Evolutionary conservation across 2,113 vertebrate species (phyloP), one percentile per base, ranked within the genome.

Genomic region (Oreochromis spilurus): DNA sequence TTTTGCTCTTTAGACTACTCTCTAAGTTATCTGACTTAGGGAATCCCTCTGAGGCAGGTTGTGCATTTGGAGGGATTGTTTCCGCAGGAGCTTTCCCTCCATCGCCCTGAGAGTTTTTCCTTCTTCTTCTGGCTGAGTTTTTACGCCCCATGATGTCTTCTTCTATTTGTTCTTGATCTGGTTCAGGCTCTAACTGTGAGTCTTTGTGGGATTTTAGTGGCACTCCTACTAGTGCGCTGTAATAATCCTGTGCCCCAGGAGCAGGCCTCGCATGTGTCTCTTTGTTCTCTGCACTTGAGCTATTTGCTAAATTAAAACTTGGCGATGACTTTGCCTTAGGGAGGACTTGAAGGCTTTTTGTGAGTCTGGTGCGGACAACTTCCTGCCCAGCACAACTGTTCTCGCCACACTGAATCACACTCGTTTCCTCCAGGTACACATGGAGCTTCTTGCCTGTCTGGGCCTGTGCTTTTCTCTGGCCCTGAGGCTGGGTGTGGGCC

Each of bases 351-450:
- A 96, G 38, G 70, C 43, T 94, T 85, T 93, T 89, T 26, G 88
- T 88, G 21, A 94, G 38, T 79, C 43, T 86, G 2, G 90, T 95
- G 48, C 86, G 24, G 21, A 94, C 17, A 7, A 94, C 85, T 83
- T 92, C 86, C 87, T 91, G 54, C 55, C 57, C 83, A 12, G 53
- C 17, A 12, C 52, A 3, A 2, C 17, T 11, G 54, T 92, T 86
- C 12, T 62, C 6, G 10, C 89, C 87, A 2, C 81, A 52, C 2
- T 93, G 88, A 79, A 36, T 90, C 87, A 95, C 92, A 1, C 94
- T 93, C 3, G 94, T 96, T 70, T 96, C 95, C 89, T 96, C 94
- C 87, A 96, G 90, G 88, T 95, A 95, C 55, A 95, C 94, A 26
- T 93, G 93, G 34, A 96, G 92, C 67, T 9, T 93, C 81, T 19